A percentile compares a stretch with the other conserved stretches of the same genome.
phyloP scores from a whole-genome alignment of 2,113 vertebrate species.

The Channa argus region DNA sequence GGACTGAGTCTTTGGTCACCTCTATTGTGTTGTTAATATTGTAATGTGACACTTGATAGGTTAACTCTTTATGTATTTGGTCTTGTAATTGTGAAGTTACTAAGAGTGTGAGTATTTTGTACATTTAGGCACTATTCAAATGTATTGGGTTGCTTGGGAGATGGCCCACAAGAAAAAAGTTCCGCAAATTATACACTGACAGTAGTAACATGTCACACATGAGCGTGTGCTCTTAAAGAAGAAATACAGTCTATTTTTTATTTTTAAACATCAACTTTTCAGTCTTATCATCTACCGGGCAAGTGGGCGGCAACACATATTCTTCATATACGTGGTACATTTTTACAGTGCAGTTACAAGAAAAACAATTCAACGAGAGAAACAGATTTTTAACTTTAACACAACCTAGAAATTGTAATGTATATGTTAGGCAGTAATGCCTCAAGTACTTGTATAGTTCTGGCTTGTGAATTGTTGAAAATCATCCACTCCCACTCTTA shows the following conservation, averaged over 20 bases:
- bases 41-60: not conserved
- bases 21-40: not conserved
- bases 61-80: not conserved
- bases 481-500: not conserved
- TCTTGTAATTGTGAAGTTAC: slow-evolving; percentile 8
- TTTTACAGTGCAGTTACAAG: too few relatives aligned
- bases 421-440: slow-evolving; percentile 9
- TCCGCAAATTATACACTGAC: not conserved
- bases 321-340: too few relatives aligned
- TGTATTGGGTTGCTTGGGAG: not conserved
- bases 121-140: slow-evolving; percentile 12
- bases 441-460: not conserved
- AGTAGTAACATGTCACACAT: not conserved
- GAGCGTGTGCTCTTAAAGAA: slow-evolving; percentile 1
- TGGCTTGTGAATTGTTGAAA: not conserved
- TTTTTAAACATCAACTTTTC: not conserved
- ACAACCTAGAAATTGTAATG: too few relatives aligned
- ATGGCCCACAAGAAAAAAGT: not conserved
- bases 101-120: slow-evolving; percentile 7
- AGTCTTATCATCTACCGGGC: not conserved
- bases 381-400: too few relatives aligned
- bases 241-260: not conserved
- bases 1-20: slow-evolving; percentile 1
- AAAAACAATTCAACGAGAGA: too few relatives aligned
- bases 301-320: too few relatives aligned